These are phyloP conservation scores for Rhinolophus ferrumequinum DNA, from an alignment of 2,113 vertebrate species.

Conservation along the genomic window DNA sequence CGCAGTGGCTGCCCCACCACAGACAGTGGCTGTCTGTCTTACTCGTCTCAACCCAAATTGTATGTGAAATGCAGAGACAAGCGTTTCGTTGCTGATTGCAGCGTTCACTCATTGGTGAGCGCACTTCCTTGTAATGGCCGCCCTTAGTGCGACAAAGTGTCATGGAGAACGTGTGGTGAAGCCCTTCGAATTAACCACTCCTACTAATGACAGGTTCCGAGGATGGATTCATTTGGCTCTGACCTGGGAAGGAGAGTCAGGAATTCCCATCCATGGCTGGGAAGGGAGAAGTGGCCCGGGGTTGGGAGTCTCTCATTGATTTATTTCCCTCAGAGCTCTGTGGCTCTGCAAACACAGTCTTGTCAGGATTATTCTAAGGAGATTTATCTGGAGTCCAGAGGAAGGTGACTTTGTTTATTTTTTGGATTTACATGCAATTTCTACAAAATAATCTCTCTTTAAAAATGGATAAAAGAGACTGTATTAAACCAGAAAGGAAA, in stretches of 20 bases:
- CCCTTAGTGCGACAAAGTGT: not conserved
- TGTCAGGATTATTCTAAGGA: conserved; percentile 74
- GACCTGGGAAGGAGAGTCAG: conserved; percentile 53
- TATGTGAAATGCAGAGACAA: not conserved
- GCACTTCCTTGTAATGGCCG: not conserved
- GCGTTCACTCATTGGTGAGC: not conserved
- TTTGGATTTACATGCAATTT: conserved; percentile 78
- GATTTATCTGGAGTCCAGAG: conserved; percentile 73
- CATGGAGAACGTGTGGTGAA: not conserved
- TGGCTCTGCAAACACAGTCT: conserved; percentile 68
- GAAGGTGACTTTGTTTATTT: conserved; percentile 76
- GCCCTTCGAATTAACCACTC: conserved; percentile 42
- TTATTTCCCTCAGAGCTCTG: not conserved
- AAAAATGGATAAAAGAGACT: conserved; percentile 60
- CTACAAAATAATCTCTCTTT: conserved; percentile 72
- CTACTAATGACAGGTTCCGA: conserved; percentile 14
- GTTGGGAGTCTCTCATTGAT: not conserved
- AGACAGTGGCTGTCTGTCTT: not conserved
- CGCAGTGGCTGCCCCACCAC: too few species aligned
- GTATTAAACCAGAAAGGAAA: conserved; percentile 64
- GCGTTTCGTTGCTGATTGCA: not conserved
- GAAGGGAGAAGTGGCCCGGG: not conserved
- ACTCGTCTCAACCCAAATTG: not conserved
- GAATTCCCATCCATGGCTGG: not conserved
- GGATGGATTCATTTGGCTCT: not conserved